Conservation (phyloP, 2,113 vertebrate species). For the Melanostigma gelatinosum region DNA sequence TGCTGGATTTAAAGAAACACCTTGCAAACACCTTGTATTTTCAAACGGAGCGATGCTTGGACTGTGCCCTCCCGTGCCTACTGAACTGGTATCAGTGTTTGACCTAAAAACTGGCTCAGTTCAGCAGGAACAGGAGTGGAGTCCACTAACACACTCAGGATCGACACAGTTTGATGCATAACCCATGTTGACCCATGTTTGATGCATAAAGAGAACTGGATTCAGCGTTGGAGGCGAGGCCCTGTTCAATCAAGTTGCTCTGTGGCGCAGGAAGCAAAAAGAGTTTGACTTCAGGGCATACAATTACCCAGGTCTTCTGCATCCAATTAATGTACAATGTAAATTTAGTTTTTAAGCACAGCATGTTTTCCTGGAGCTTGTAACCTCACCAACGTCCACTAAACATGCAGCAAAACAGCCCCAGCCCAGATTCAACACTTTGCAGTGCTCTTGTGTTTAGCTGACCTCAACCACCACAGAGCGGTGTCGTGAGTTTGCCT, state of each 20-base stretch:
- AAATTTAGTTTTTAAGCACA: not conserved
- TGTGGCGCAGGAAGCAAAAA: no score
- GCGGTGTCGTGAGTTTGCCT: not conserved
- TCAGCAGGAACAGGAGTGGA: slow-evolving; percentile 89
- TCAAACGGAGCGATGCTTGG: slow-evolving; percentile 32
- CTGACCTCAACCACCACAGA: slow-evolving; percentile 12
- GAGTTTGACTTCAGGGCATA: no score
- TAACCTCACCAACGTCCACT: slow-evolving; percentile 17
- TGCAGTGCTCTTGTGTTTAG: not conserved
- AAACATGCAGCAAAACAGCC: slow-evolving; percentile 8
- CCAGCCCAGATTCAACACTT: not conserved
- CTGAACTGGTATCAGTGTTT: slow-evolving; percentile 89
- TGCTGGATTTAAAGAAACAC: not conserved
- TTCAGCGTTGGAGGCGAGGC: not conserved
- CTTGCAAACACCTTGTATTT: not conserved
- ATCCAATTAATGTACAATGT: no score
- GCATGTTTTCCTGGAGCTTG: not conserved
- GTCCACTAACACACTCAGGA: slow-evolving; percentile 55
- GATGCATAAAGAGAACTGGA: not conserved
- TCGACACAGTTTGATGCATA: not conserved
- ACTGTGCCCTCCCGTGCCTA: slow-evolving; percentile 86
- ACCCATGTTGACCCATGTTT: not conserved
- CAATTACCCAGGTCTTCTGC: no score
- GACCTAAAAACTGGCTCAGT: slow-evolving; percentile 86
- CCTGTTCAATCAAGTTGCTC: no score